phyloP scores from a whole-genome alignment of 2,113 vertebrate genomes.

The Nycticorax nycticorax region DNA sequence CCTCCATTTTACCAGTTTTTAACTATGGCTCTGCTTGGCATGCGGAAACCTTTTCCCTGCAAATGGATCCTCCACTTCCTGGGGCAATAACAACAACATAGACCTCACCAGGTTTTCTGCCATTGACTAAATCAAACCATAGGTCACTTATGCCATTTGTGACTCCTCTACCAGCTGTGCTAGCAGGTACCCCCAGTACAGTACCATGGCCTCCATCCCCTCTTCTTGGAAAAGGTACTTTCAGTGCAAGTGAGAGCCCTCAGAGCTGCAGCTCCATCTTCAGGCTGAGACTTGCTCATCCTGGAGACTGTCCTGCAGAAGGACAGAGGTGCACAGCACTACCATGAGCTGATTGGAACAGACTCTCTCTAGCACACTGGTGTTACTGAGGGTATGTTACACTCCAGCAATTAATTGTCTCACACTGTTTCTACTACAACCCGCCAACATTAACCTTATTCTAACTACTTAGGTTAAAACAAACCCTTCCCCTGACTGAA shows the following conservation, averaged over 20 bases:
- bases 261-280: neutral
- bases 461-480: neutral
- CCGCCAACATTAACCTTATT: neutral
- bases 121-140: neutral
- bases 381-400: neutral
- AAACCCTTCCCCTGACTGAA: neutral
- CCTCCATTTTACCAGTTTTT: neutral
- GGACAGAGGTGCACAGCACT: neutral
- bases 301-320: neutral
- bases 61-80: neutral
- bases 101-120: neutral
- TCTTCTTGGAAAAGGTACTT: accelerated
- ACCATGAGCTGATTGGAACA: accelerated
- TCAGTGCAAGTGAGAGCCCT: neutral
- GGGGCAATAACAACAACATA: neutral
- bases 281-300: too few species aligned
- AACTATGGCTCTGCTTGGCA: neutral
- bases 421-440: neutral
- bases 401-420: neutral
- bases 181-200: neutral
- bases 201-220: neutral
- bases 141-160: neutral
- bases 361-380: neutral
- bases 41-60: neutral
- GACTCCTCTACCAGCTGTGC: neutral